Conservation (phyloP, 2,888 invertebrate species). For the Ashinkailepas kermadecensis region DNA sequence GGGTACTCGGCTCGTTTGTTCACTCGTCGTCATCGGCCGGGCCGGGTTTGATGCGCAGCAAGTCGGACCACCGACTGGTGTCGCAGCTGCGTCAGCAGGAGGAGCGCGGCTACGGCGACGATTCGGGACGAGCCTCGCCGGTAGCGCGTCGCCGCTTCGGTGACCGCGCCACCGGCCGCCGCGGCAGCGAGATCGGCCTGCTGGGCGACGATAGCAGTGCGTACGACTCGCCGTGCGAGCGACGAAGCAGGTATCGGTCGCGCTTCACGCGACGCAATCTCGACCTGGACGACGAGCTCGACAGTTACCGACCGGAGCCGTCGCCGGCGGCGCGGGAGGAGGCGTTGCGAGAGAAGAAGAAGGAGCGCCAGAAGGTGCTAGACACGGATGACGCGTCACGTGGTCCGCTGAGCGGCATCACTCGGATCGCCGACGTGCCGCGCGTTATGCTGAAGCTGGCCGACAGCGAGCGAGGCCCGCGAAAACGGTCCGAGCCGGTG, state of each 20-base stretch:
- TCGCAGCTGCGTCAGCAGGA: conserved; percentile 81
- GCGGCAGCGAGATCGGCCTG: conserved; percentile 12
- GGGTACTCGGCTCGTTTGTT: conserved; percentile 26
- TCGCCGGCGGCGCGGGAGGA: conserved; percentile 60
- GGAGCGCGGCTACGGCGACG: conserved; percentile 54
- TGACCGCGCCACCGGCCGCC: conserved; percentile 43
- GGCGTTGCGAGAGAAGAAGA: conserved; percentile 33
- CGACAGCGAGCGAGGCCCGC: conserved; percentile 63
- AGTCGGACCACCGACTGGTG: conserved; percentile 85
- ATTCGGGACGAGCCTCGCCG: conserved; percentile 49
- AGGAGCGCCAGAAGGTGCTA: conserved; percentile 59
- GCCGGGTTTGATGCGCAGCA: conserved; percentile 74
- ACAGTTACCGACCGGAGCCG: conserved; percentile 55
- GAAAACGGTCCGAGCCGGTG: conserved; percentile 40
- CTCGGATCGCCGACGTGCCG: conserved; percentile 75
- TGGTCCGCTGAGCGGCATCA: conserved; percentile 77
- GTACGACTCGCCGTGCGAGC: conserved; percentile 29
- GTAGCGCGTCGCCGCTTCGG: conserved; percentile 70
- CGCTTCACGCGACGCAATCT: conserved; percentile 51
- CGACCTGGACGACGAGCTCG: conserved; percentile 33
- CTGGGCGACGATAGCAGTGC: conserved; percentile 27
- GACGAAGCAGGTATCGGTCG: conserved; percentile 48
- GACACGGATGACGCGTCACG: conserved; percentile 81
- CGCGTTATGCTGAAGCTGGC: conserved; percentile 81
- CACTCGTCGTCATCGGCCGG: conserved; percentile 30